Base-by-base conservation (phyloP, 2,888 invertebrate genomes). In the Gymnocheta viridis region DNA sequence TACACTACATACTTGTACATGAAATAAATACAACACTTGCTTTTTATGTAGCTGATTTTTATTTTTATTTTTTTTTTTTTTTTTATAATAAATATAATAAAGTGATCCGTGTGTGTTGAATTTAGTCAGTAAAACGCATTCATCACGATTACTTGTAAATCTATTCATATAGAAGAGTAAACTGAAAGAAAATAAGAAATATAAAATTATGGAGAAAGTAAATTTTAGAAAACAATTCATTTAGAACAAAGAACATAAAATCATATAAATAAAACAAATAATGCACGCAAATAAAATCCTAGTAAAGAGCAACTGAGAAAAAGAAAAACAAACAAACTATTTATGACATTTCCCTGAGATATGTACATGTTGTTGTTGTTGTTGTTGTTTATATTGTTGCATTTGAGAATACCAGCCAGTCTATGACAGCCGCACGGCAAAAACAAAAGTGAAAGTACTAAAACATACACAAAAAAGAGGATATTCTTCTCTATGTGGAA, bases 41-140 rank as follows among this genome's bases (percentile, higher is more conserved):
- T 66, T 60, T 66, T 35, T 47, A 54, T 73, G 44, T 54, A 35
- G 58, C 22, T 51, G 38, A 58, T 69, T 70, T n/a, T n/a, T n/a
- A n/a, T 56, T 70, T 60, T 66, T 49, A 70, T 56, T 72, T 78
- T 83, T 66, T 64, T 69, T 51, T 76, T 62, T 73, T 77, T 82
- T 73, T 70, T 49, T 78, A 78, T 58, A 77, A 51, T 70, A 79
- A 66, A 84, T 82, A 79, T 85, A 89, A 90, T 87, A 86, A 73
- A 82, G 87, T 87, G 89, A 90, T 88, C 89, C 87, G 86, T 86
- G 87, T 85, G 86, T 87, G 85, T 82, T 87, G 86, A 87, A 87
- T 87, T 90, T 90, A 91, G 90, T 90, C 87, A 88, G 89, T 88
- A 87, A 87, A 88, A 90, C 89, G 89, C 89, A 88, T 85, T 86